These are phyloP conservation scores for Matsumyia berberina DNA, from an alignment of 2,888 invertebrate genomes.

Conservation along the genomic window DNA sequence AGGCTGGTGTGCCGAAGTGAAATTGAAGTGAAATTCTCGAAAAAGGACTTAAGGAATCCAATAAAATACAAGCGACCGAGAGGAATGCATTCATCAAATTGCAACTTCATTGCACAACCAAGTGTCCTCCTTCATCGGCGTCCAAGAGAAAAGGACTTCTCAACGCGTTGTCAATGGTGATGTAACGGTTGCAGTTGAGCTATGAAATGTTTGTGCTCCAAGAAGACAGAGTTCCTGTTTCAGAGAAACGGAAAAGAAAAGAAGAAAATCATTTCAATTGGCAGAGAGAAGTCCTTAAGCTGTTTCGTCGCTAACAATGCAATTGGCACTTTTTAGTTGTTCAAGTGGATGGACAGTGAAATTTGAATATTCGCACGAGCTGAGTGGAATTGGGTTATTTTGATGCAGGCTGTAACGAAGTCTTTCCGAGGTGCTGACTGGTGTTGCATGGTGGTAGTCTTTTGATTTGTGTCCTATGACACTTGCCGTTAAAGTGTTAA, in stretches of 20 bases:
- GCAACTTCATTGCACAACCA: constrained; percentile 5
- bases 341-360: neutral
- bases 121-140: neutral
- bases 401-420: too few species aligned
- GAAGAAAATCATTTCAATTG: neutral
- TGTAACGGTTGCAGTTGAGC: neutral
- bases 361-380: too few species aligned
- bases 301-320: neutral
- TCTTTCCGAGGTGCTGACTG: too few species aligned
- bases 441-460: too few species aligned
- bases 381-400: too few species aligned
- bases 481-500: too few species aligned
- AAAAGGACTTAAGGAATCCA: constrained; percentile 1
- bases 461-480: too few species aligned
- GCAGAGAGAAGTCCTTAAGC: neutral
- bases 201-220: neutral
- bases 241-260: neutral
- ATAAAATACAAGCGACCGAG: neutral
- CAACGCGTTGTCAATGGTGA: neutral
- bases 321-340: neutral
- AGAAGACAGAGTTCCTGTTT: neutral
- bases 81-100: constrained; percentile 1
- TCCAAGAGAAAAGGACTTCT: neutral
- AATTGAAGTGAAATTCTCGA: neutral
- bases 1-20: neutral